A percentile compares a stretch with the other conserved stretches of the same genome.
These are phyloP conservation scores for Sturnus vulgaris DNA, from an alignment of 2,113 vertebrate species.

Conservation along the genomic window DNA sequence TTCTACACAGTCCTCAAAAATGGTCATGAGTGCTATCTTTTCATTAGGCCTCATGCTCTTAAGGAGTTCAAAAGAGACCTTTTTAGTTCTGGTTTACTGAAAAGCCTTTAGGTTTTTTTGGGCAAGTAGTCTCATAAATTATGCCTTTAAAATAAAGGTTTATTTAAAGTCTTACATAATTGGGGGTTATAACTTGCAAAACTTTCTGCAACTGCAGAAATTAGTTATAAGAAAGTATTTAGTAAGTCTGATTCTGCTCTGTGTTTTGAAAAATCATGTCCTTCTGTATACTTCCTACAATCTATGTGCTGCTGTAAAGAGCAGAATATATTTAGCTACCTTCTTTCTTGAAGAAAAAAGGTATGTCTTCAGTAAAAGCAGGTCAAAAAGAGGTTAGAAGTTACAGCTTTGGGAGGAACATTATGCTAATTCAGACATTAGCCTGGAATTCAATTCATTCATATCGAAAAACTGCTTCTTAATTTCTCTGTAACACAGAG, in stretches of 20 bases:
- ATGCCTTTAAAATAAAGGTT: neutral
- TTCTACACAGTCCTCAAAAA: neutral
- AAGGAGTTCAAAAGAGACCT: neutral
- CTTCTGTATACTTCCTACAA: neutral
- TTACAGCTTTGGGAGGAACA: conserved; percentile 19
- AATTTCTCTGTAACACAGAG: neutral
- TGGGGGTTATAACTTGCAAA: neutral
- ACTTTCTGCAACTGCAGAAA: neutral
- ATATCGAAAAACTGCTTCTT: neutral
- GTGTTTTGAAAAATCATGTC: conserved; percentile 8
- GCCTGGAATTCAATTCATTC: neutral
- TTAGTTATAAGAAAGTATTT: neutral
- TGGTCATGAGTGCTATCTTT: neutral
- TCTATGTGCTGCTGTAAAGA: neutral
- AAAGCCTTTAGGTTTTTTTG: neutral
- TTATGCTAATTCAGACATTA: conserved; percentile 54
- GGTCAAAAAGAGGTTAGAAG: conserved; percentile 43
- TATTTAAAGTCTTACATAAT: neutral
- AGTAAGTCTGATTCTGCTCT: neutral
- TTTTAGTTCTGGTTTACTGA: neutral
- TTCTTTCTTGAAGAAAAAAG: neutral
- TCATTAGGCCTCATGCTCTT: neutral
- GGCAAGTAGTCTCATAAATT: neutral
- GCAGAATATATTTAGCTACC: conserved; percentile 16
- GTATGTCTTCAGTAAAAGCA: conserved; percentile 8